Evolutionary conservation across 1,140 invertebrate species (phyloP), one percentile per base, ranked within the genome.

Genomic region (Venturia canescens): DNA sequence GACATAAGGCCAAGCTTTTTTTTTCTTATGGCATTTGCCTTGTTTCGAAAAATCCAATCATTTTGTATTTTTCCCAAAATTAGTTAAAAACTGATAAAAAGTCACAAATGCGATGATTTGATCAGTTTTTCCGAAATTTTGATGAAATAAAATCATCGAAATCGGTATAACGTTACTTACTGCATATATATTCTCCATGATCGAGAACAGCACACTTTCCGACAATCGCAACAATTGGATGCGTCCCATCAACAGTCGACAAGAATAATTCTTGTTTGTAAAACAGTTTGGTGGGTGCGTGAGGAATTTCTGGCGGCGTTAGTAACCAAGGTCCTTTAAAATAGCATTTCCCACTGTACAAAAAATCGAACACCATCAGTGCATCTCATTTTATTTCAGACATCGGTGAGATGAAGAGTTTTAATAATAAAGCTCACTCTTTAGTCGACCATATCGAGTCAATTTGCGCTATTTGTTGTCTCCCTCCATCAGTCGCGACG

Each of bases 211-310:
- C 94, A 91, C 98, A 99, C 84, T 96, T 97, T 18, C 97, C 97
- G 81, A 98, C 95, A 84, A 99, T 97, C 82, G 96, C 97, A 76
- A 97, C 94, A 15, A 99, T 93, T 0, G 97, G 96, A 92, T 98
- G 97, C 0, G 97, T 97, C 85, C 98, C 97, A 89, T 98, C 97
- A 78, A 98, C 95, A 1, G 96, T 97, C 69, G 97, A 98, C 18
- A 98, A 92, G 84, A 99, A 96, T 26, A 99, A 94, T 93, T 99
- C 99, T 91, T 98, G 97, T 83, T 97, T 96, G 92, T 98, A 99
- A 91, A 98, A 99, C n/a, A 96, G 93, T 88, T 93, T 94, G 86
- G 93, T 93, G 84, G 93, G 94, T 77, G 94, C 94, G 91, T 95
- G 96, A 89, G 93, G 95, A 72, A 98, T 95, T 92, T 99, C 98